Conservation (phyloP, 2,888 invertebrate species). For the Erebia epiphron region DNA sequence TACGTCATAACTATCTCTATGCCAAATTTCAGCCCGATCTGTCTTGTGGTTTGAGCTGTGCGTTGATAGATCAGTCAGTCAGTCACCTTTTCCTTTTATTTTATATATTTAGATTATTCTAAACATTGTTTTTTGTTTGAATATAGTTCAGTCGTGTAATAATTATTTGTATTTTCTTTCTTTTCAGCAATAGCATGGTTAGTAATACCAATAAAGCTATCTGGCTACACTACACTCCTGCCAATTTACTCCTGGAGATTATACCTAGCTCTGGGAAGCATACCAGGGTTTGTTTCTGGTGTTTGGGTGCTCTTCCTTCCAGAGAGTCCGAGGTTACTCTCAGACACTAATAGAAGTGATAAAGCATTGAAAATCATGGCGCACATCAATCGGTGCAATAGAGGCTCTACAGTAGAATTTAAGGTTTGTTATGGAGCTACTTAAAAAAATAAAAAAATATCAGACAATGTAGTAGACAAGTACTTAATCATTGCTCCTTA, state of each 20-base stretch:
- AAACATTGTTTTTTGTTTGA: too few species aligned
- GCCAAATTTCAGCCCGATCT: too few species aligned
- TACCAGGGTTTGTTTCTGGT: conserved; percentile 85
- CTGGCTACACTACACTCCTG: conserved; percentile 57
- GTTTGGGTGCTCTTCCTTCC: conserved; percentile 83
- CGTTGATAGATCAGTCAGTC: too few species aligned
- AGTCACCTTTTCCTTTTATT: too few species aligned
- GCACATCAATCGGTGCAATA: conserved; percentile 80
- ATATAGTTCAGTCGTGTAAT: too few species aligned
- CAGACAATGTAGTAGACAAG: too few species aligned
- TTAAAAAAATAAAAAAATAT: too few species aligned
- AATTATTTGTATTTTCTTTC: conserved; percentile 15
- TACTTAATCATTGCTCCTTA: too few species aligned
- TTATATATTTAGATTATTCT: too few species aligned
- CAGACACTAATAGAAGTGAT: conserved; percentile 82
- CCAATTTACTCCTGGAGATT: conserved; percentile 88
- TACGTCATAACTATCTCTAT: too few species aligned
- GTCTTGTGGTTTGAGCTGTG: too few species aligned
- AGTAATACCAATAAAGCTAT: conserved; percentile 81
- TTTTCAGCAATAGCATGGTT: conserved; percentile 85
- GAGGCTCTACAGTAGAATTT: conserved; percentile 72
- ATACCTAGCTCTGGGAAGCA: conserved; percentile 84
- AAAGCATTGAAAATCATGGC: conserved; percentile 84
- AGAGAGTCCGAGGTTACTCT: conserved; percentile 87
- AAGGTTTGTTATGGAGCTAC: conserved; percentile 62